A percentile compares a stretch with the other conserved stretches of the same genome.
These are phyloP conservation scores for Trachemys scripta DNA, from an alignment of 2,113 vertebrate species.

Conservation along the genomic window DNA sequence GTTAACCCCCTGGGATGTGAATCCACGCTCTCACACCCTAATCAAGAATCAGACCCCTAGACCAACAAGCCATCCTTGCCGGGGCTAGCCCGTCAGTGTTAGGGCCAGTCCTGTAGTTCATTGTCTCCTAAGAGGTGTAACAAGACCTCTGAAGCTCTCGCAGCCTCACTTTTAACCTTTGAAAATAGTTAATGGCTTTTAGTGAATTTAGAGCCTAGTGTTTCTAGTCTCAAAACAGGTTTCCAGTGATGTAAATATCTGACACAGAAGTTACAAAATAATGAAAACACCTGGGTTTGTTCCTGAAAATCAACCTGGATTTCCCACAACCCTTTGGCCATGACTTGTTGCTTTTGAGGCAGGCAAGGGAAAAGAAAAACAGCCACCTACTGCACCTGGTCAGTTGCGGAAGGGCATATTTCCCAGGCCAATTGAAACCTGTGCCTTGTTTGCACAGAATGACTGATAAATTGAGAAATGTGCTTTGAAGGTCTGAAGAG, in stretches of 20 bases:
- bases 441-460: accelerated
- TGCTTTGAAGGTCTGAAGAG: neutral
- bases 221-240: neutral
- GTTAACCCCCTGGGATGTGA: neutral
- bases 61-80: too few species aligned
- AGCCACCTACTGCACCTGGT: accelerated
- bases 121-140: neutral
- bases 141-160: neutral
- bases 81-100: neutral
- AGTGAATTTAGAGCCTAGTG: neutral
- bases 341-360: neutral
- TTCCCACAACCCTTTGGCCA: neutral
- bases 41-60: too few species aligned
- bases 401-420: neutral
- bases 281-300: neutral
- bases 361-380: neutral
- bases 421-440: neutral
- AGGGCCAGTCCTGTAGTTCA: neutral
- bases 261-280: neutral
- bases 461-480: neutral
- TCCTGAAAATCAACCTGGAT: accelerated
- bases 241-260: neutral
- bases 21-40: too few species aligned
- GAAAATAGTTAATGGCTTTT: neutral
- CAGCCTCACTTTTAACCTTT: neutral